Percentiles rank a stretch among this genome's conserved stretches.
Conservation (phyloP, 2,113 vertebrate species). For the Triplophysa dalaica region DNA sequence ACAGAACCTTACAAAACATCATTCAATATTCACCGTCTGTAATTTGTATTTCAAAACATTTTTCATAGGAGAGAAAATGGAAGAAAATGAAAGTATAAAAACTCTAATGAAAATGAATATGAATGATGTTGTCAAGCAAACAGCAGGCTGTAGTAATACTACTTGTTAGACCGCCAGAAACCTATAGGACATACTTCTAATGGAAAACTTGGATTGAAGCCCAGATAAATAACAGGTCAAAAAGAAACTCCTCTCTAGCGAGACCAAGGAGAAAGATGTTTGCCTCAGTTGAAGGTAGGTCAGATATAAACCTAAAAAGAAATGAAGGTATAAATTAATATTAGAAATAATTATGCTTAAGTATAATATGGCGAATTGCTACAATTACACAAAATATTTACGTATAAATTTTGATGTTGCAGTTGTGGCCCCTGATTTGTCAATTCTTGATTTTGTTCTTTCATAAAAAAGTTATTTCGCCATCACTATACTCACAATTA, state of each 20-base stretch:
- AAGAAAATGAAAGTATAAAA: conserved; percentile 2
- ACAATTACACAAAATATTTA: background rate
- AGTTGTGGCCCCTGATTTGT: background rate
- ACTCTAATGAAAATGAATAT: conserved; percentile 50
- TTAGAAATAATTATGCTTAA: background rate
- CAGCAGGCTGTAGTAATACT: conserved; percentile 63
- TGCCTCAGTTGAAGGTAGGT: conserved; percentile 36
- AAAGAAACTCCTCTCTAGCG: conserved; percentile 39
- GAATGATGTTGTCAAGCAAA: conserved; percentile 56
- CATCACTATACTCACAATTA: too few relatives aligned
- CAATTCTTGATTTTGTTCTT: too few relatives aligned
- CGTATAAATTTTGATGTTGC: background rate
- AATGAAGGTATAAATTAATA: background rate
- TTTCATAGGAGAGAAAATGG: conserved; percentile 18
- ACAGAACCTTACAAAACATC: conserved; percentile 13
- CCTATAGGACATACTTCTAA: conserved; percentile 75
- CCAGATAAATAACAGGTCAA: conserved; percentile 66
- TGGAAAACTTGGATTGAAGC: conserved; percentile 73
- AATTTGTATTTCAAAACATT: conserved; percentile 22
- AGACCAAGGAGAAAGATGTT: conserved; percentile 34
- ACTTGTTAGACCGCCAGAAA: conserved; percentile 72
- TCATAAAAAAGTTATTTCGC: too few relatives aligned
- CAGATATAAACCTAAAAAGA: conserved; percentile 29
- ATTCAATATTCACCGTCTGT: background rate
- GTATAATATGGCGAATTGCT: background rate